Base-by-base conservation (phyloP, 1,140 invertebrate genomes). In the Megathymus violae region DNA sequence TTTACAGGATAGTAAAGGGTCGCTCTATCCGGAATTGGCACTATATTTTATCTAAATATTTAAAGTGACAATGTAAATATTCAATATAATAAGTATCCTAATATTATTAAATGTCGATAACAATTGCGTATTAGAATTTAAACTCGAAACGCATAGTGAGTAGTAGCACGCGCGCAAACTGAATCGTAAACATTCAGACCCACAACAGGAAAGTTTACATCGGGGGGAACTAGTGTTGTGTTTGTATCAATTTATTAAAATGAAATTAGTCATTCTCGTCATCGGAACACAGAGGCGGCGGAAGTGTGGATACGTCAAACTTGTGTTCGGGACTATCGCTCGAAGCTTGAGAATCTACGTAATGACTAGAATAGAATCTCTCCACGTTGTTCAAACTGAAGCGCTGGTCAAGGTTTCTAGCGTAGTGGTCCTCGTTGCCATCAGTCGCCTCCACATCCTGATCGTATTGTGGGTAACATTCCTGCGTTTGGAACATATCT, bases 301-400 rank as follows among this genome's bases (percentile, higher is more conserved):
- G 94, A 54, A 95, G 92, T 22, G 91, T 94, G 2, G 94, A 92
- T 0, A 95, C 93, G 69, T 95, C 94, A 73, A 95, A 95, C 74
- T 94, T 94, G 34, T 93, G 93, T 69, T 94, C 93, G 9, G 93
- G 93, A 34, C 93, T 94, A 10, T 92, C 91, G 69, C 88, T 91
- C 11, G 88, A 91, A 68, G 87, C 87, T 48, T 91, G 88, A 41
- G 88, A 91, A 64, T 91, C 88, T 16, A 91, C 87, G 56, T 91
- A 91, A 54, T 89, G 87, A 69, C 85, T 89, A 50, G 88, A 91
- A 75, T 91, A 91, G 64, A 88, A 89, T 54, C 88, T 75, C 58
- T 89, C 88, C 15, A 91, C 87, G 64, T 89, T 89, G 58, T 91
- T 91, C 43, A 89, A 64, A 65, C 85, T 89, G 61, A 89, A 89